Base-by-base conservation (phyloP, 2,113 vertebrate species). In the Thryonomys swinderianus region DNA sequence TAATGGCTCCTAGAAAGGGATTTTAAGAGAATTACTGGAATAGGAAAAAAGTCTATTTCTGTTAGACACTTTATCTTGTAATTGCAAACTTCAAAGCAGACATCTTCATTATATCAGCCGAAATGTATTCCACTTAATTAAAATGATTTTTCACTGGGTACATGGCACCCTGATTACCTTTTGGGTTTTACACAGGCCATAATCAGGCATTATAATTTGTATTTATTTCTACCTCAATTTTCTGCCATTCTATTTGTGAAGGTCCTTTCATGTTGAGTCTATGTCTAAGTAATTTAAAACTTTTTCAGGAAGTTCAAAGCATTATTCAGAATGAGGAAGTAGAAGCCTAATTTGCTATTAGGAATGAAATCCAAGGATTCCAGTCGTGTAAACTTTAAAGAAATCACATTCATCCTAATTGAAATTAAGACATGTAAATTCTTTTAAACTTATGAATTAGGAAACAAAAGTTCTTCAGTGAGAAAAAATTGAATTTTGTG, bases 161-260 rank as follows among this genome's bases (percentile, higher is more conserved):
- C 55, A 34, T 40, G 20, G 32, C 74, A 40, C 93, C 51, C 92
- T 84, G 73, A 88, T 95, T 95, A 69, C 92, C 67, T 97, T 92
- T 79, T 66, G 82, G 73, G 74, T 90, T 78, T 93, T 64, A 71
- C 18, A 61, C 64, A 91, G 79, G 48, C 79, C 93, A 76, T 93
- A 96, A 96, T 94, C 92, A 96, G 95, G 55, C 78, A 81, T 91
- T 95, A 45, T 93, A 93, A 93, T 89, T 80, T 95, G 67, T 95
- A 85, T 96, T 95, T 95, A 73, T 95, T 97, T 94, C 86, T 93
- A 84, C 85, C 34, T 74, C 85, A 82, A 67, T 94, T 95, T 93
- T 88, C 81, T 87, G 64, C 92, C 88, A 76, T 94, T 92, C 82
- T 64, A 34, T 42, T 69, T 82, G 12, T 87, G 61, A 93, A 84